phyloP scores from a whole-genome alignment of 2,113 vertebrate species.

The Chaetorhynchus papuensis region DNA sequence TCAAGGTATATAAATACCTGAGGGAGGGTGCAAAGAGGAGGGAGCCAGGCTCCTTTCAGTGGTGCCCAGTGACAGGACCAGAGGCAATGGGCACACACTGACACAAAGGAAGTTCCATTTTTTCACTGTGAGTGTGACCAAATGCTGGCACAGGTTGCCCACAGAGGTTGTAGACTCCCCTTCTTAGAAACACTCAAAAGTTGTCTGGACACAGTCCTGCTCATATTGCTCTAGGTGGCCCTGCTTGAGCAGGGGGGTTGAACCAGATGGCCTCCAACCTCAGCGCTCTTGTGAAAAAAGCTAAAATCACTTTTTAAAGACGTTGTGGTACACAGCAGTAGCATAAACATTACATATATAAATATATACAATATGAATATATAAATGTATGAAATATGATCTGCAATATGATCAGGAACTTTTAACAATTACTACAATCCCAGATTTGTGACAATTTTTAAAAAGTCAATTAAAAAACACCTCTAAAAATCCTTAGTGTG shows the following conservation, averaged over 20 bases:
- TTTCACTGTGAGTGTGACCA: neutral
- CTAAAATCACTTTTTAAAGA: neutral
- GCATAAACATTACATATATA: neutral
- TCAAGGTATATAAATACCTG: neutral
- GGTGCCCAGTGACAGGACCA: neutral
- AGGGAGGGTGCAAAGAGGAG: neutral
- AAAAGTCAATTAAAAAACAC: neutral
- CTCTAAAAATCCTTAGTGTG: neutral
- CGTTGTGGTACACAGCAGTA: neutral
- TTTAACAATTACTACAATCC: neutral
- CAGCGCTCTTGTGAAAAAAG: neutral
- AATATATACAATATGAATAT: neutral
- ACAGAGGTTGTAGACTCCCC: neutral
- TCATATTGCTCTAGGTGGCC: neutral
- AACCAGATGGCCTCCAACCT: neutral
- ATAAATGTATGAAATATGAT: neutral
- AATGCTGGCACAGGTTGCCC: neutral
- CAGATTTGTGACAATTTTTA: neutral
- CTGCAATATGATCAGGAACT: neutral
- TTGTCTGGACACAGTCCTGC: rapidly evolving
- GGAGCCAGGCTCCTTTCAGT: neutral
- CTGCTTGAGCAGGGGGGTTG: neutral
- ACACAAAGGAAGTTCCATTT: neutral
- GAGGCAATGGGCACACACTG: neutral
- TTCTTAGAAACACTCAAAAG: neutral